Percentiles rank a stretch among this genome's conserved stretches.
Conservation (phyloP, 2,888 invertebrate genomes). For the Apoderus coryli region DNA sequence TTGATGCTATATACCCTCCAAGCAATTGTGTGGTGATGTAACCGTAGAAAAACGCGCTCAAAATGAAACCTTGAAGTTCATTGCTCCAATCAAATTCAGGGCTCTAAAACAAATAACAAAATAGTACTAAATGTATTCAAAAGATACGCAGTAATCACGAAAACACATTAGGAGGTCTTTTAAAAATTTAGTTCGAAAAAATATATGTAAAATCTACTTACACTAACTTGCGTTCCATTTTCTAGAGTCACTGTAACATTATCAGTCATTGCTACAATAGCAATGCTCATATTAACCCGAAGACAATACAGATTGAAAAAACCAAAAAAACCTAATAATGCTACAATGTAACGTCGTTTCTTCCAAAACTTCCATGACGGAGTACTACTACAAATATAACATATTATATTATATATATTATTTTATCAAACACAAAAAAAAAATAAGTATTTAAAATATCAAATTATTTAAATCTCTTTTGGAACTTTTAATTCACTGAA, state of each 20-base stretch:
- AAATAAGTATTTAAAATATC: no score
- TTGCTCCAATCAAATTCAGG: slow-evolving; percentile 72
- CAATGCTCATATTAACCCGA: slow-evolving; percentile 80
- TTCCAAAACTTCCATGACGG: slow-evolving; percentile 55
- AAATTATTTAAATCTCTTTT: no score
- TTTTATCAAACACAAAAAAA: no score
- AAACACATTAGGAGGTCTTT: no score
- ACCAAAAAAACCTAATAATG: slow-evolving; percentile 64
- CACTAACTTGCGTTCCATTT: slow-evolving; percentile 46
- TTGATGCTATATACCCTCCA: slow-evolving; percentile 71
- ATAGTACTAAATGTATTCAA: no score
- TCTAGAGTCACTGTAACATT: slow-evolving; percentile 43
- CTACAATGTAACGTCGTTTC: slow-evolving; percentile 59
- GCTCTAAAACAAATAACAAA: slow-evolving; percentile 37
- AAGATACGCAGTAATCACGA: no score
- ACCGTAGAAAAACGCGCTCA: slow-evolving; percentile 83
- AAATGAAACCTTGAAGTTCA: slow-evolving; percentile 58
- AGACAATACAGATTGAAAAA: slow-evolving; percentile 75
- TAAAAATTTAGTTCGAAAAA: no score
- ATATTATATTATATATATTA: no score
- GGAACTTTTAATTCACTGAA: no score
- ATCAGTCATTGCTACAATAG: slow-evolving; percentile 86
- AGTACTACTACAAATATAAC: no score
- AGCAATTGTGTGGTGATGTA: slow-evolving; percentile 72
- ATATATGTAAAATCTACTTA: no score